phyloP scores from a whole-genome alignment of 2,797 vertebrate genomes.

The Sciaenops ocellatus region DNA sequence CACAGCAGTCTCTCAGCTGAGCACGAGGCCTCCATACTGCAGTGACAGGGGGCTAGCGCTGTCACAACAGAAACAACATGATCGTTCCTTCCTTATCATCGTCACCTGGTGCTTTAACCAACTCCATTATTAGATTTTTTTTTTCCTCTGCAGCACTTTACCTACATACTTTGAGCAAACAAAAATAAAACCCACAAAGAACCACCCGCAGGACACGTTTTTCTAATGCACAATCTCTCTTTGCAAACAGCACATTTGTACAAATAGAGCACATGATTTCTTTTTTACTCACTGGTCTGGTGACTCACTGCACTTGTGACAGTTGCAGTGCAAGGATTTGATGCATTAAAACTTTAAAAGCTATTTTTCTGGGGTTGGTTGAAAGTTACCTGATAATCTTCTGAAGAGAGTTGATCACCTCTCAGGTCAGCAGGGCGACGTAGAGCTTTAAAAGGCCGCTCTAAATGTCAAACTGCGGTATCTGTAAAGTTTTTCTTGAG shows the following conservation, averaged over 20 bases:
- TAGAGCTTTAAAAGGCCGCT: neutral
- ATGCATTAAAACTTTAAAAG: neutral
- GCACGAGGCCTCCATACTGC: conserved; percentile 19
- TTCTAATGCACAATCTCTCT: no score
- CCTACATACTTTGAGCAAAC: neutral
- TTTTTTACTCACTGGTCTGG: neutral
- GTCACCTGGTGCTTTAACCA: neutral
- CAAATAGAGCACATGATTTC: conserved; percentile 3
- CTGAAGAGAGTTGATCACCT: neutral
- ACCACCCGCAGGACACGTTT: neutral
- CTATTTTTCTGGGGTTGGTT: neutral
- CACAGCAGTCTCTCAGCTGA: conserved; percentile 47
- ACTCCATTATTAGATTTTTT: neutral
- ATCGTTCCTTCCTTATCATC: neutral
- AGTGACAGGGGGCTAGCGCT: conserved; percentile 8
- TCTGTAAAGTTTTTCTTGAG: neutral
- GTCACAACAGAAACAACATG: neutral
- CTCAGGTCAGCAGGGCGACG: neutral
- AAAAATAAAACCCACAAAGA: neutral
- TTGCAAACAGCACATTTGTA: conserved; percentile 22
- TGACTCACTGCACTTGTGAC: neutral
- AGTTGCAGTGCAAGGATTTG: neutral
- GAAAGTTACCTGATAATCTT: no score
- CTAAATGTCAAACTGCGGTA: neutral
- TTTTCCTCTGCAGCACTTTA: no score